Evolutionary conservation across 2,797 vertebrate species (phyloP), one percentile per base, ranked within the genome.

Genomic region (Melanotaenia pygmaea): DNA sequence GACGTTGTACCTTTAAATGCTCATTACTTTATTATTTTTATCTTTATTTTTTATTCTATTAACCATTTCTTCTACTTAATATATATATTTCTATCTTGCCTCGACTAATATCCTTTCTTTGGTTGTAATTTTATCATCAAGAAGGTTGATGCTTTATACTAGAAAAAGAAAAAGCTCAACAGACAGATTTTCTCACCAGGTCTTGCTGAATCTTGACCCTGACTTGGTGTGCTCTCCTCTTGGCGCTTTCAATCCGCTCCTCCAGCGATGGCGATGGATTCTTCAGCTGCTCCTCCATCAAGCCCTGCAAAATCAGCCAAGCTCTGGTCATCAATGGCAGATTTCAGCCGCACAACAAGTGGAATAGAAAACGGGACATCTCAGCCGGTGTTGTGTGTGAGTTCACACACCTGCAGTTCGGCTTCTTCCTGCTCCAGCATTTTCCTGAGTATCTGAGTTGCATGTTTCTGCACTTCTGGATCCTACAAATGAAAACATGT

Each of bases 371-470:
- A 7, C 20, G 2, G 3, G 3, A 64, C 12, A 43, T 13, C 24
- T 53, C 24, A 16, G 30, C 4, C 38, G 28, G 26, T 26, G 18
- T 10, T 53, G 43, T n/a, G 47, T 56, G 34, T 2, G 8, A 45
- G 32, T 24, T 53, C 26, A 0, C 3, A 7, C 80, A 98, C 97
- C 96, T 97, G 97, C 34, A 98, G 88, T 26, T 98, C 97, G 0
- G 95, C 94, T 82, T 98, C 96, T 74, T 97, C 97, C 85, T 98
- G 97, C 59, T 95, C 92, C 90, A 98, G 92, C 97, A 98, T 98
- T 76, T 96, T 97, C 74, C 92, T 93, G 65, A 98, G 96, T 82
- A 98, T 98, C 91, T 98, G 94, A 40, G 94, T 92, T 20, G 96
- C 97, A 1, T 98, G 97, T 84, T 96, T 98, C 82, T 97, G 96